These are phyloP conservation scores for Himalopsyche tibetana DNA, from an alignment of 2,888 invertebrate species.

Conservation along the genomic window DNA sequence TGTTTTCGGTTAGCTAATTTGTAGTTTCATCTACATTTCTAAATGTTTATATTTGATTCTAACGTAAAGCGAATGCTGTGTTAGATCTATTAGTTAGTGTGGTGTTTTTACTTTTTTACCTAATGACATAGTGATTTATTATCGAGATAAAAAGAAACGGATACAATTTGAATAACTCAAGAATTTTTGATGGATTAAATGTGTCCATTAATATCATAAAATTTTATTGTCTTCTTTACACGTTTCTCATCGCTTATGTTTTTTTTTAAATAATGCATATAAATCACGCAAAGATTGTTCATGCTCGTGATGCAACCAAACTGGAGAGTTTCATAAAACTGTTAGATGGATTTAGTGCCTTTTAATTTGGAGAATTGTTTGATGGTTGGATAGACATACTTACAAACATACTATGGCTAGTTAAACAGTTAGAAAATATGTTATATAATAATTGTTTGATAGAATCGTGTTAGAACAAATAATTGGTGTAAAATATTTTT, in stretches of 20 bases:
- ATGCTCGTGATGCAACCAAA: background rate
- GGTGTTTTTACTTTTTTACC: no score
- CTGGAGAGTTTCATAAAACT: background rate
- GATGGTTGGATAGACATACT: no score
- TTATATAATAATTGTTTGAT: no score
- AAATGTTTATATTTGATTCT: no score
- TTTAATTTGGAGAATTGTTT: background rate
- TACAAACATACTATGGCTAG: no score
- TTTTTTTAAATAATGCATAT: background rate
- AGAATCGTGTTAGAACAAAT: no score
- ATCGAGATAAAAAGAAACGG: conserved; percentile 22
- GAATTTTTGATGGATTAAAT: conserved; percentile 37
- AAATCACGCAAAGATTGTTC: conserved; percentile 22
- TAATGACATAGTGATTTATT: conserved; percentile 4
- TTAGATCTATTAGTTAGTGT: no score
- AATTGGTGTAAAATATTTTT: no score
- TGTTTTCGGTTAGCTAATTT: no score
- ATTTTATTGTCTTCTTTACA: conserved; percentile 17
- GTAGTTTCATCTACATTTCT: no score
- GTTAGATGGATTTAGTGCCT: background rate
- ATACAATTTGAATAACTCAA: background rate
- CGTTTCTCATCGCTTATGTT: background rate
- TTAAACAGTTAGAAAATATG: no score
- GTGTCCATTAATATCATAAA: conserved; percentile 36
- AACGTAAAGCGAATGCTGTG: no score